Evolutionary conservation across 2,113 vertebrate species (phyloP).

Genomic region (Pithys albifrons): DNA sequence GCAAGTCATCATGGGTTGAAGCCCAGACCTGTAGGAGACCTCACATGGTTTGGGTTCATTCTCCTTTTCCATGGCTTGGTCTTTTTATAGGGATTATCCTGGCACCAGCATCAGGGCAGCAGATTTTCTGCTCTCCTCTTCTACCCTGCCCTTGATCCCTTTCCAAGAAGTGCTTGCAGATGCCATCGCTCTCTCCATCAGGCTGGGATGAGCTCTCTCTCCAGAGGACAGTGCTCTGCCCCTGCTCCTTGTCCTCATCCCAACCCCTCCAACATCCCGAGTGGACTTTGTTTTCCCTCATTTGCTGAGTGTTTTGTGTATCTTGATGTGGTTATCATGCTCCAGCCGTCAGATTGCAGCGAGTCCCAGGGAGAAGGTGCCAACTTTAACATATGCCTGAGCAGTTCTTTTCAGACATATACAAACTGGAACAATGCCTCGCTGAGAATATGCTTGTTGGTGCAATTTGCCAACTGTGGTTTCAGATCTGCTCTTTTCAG

Average conservation of each 20-base stretch:
- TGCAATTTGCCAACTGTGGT: conserved; percentile 70
- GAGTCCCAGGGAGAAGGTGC: conserved; percentile 58
- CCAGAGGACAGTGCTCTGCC: background rate
- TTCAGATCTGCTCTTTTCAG: conserved; percentile 69
- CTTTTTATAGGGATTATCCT: background rate
- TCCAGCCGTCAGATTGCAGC: conserved; percentile 48
- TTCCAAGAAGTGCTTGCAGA: background rate
- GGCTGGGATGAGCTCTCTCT: background rate
- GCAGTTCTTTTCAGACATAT: conserved; percentile 69
- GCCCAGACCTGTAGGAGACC: background rate
- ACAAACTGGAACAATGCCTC: conserved; percentile 69
- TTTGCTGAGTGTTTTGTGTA: background rate
- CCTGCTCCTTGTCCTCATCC: background rate
- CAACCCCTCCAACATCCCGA: fast-evolving
- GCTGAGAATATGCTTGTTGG: conserved; percentile 67
- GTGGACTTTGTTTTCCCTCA: conserved; percentile 39
- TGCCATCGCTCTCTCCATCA: fast-evolving
- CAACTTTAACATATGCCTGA: conserved; percentile 68
- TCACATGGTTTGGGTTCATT: background rate
- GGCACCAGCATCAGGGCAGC: background rate
- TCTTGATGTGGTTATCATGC: background rate
- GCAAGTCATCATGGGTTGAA: background rate
- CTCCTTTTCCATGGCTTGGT: fast-evolving
- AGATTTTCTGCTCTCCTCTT: background rate
- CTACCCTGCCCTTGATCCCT: background rate